Evolutionary conservation across 2,888 invertebrate species (phyloP), one percentile per base, ranked within the genome.

Genomic region (Psococerastis gibbosa): DNA sequence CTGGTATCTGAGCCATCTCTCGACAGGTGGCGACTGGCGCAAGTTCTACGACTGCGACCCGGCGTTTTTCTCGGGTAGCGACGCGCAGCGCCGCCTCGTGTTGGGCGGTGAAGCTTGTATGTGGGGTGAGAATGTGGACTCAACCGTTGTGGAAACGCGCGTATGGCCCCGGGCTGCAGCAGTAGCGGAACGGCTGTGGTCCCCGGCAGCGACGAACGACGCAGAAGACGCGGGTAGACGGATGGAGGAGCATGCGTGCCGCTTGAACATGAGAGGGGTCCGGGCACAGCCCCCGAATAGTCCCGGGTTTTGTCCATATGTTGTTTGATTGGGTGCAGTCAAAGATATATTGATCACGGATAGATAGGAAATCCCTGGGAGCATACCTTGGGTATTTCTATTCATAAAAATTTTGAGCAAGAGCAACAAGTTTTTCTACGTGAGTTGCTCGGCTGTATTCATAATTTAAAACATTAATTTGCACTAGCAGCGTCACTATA

Each of bases 41-140:
- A 67, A 71, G 23, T 79, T 66, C 56, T 85, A 82, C 57, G 45
- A 57, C 8, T 75, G 75, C 49, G 82, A 87, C 54, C 85, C 84
- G 0, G 62, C 70, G 2, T 58, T 65, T 45, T 70, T 74, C 53
- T 53, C 57, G 2, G 44, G 42, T 13, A 43, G 38, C 3, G 57
- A 55, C 1, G 56, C 52, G 3, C 70, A 78, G 52, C 72, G 76
- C 52, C 54, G 67, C 2, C 62, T 77, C 43, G 74, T 94, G 20
- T 60, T 87, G 11, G 92, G 94, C 1, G 92, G 92, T 1, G 91
- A 91, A 59, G 84, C 87, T 1, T 87, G 88, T 53, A 80, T 94
- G 78, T 92, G 92, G 92, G 74, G 75, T 2, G 92, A 94, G 61
- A 77, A 72, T 52, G 83, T 87, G 0, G 83, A 91, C 56, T 65